A percentile compares a stretch with the other conserved stretches of the same genome.
phyloP scores from a whole-genome alignment of 2,797 vertebrate species.

The Mormyrus proboscirostris region DNA sequence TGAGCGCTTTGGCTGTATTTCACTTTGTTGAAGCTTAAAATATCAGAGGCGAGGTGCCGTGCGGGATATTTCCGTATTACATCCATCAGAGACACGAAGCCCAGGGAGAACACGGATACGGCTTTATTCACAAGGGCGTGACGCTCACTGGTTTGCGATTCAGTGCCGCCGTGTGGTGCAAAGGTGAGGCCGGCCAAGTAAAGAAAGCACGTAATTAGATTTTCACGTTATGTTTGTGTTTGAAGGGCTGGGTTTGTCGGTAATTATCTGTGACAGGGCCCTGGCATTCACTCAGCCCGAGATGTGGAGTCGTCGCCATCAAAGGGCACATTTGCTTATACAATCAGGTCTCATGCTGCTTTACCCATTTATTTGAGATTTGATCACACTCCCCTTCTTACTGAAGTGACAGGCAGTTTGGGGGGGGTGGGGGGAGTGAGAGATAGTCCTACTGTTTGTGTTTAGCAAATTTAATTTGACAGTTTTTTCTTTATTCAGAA shows the following conservation, averaged over 20 bases:
- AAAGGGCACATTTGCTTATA: neutral
- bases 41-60: neutral
- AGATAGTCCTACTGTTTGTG: neutral
- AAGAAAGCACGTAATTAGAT: neutral
- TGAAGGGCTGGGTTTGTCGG: neutral
- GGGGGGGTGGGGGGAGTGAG: neutral
- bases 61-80: neutral
- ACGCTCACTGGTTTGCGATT: neutral
- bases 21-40: constrained; percentile 6
- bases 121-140: neutral
- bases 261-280: neutral
- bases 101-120: neutral
- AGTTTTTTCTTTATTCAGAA: neutral
- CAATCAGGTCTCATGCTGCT: neutral
- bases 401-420: neutral
- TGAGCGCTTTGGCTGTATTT: constrained; percentile 1
- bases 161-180: neutral
- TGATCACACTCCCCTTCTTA: neutral
- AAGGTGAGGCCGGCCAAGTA: neutral
- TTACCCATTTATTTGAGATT: neutral
- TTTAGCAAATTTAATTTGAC: neutral
- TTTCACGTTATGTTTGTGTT: neutral
- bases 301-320: neutral
- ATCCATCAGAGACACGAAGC: neutral
- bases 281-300: neutral